Evolutionary conservation across 2,888 invertebrate genomes (phyloP).

Genomic region (Dasysyrphus tricinctus): DNA sequence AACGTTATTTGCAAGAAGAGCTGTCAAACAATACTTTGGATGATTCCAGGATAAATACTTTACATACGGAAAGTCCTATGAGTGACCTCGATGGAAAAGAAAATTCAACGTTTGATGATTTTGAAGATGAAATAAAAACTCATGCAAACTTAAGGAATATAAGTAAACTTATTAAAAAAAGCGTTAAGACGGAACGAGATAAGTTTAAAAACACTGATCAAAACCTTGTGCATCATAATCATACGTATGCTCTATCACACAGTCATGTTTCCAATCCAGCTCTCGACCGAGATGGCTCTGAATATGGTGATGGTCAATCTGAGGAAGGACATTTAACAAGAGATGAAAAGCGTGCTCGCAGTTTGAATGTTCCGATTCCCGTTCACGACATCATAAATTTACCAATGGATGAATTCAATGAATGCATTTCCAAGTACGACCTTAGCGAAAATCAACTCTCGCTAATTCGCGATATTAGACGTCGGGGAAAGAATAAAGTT

Average conservation of each 20-base stretch:
- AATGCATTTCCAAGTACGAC: slow-evolving; percentile 95
- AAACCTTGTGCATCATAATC: slow-evolving; percentile 86
- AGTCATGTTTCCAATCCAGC: slow-evolving; percentile 10
- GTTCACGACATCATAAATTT: slow-evolving; percentile 96
- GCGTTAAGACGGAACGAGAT: slow-evolving; percentile 51
- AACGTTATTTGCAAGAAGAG: slow-evolving; percentile 90
- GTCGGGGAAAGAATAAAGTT: slow-evolving; percentile 97
- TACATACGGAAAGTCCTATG: slow-evolving; percentile 37
- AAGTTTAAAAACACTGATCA: slow-evolving; percentile 31
- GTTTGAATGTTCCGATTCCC: slow-evolving; percentile 90
- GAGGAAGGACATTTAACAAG: slow-evolving; percentile 89
- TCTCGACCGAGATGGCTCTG: slow-evolving; percentile 7
- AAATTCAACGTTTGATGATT: slow-evolving; percentile 46
- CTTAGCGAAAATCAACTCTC: slow-evolving; percentile 96
- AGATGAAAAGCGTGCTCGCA: slow-evolving; percentile 95
- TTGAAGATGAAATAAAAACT: slow-evolving; percentile 28
- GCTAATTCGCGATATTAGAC: slow-evolving; percentile 95
- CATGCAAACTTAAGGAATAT: slow-evolving; percentile 19
- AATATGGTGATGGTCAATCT: slow-evolving; percentile 73
- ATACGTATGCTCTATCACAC: slow-evolving; percentile 85
- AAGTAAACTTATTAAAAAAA: slow-evolving; percentile 19
- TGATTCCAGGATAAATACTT: slow-evolving; percentile 49
- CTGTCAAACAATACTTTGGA: slow-evolving; percentile 74
- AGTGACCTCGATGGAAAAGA: slow-evolving; percentile 36
- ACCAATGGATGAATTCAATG: slow-evolving; percentile 99